Conservation (phyloP, 2,113 vertebrate species). For the Thermophis baileyi region DNA sequence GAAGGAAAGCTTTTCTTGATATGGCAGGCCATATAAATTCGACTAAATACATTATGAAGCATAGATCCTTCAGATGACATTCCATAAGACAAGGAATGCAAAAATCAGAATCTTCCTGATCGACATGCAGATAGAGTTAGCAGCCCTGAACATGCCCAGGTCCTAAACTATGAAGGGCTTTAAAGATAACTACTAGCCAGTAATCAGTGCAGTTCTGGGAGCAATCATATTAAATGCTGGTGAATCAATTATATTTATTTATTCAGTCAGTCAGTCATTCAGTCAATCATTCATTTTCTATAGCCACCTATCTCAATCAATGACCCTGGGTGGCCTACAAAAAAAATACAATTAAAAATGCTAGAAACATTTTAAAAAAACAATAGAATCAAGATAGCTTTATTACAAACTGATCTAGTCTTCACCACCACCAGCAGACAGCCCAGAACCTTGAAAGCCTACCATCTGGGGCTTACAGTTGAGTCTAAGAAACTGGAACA, state of each 20-base stretch:
- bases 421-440: no score
- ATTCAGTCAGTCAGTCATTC: no score
- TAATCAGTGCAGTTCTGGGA: neutral
- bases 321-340: no score
- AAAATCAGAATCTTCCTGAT: neutral
- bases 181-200: neutral
- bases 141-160: neutral
- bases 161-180: neutral
- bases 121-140: neutral
- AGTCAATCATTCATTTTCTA: no score
- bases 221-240: neutral
- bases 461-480: neutral
- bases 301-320: no score
- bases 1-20: neutral
- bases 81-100: neutral
- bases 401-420: no score
- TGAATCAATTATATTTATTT: neutral
- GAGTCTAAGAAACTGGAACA: neutral
- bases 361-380: no score
- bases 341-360: no score
- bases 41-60: neutral
- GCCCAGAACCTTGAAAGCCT: neutral
- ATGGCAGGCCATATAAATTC: neutral
- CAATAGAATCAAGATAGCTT: no score
- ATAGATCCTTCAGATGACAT: neutral